Evolutionary conservation across 2,888 invertebrate species (phyloP), one percentile per base, ranked within the genome.

Genomic region (Branchipolynoe longqiensis): DNA sequence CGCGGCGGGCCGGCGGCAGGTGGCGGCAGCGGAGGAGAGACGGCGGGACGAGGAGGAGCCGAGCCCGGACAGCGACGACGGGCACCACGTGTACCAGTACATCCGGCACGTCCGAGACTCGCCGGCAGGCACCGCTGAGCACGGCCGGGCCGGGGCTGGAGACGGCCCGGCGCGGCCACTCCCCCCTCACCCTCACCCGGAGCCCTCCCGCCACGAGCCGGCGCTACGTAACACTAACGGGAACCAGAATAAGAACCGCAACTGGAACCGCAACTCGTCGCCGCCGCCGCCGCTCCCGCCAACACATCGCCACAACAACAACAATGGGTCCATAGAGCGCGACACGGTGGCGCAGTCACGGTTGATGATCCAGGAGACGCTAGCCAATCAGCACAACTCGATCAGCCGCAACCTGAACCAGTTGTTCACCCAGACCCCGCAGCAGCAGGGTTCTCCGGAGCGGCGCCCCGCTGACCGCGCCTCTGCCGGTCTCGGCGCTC

Each of bases 361-460:
- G 25, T 41, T 48, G 25, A 12, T 78, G 78, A 48, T 78, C n/a
- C 31, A 78, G 78, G 78, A 78, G 28, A 48, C 78, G 4, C 28
- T 78, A 48, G 78, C 78, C 41, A 78, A 78, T 54, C 78, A 78
- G 78, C 78, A 78, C 41, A 78, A 78, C 78, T 54, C 41, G 33
- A 78, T 78, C 28, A 54, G 78, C 41, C 41, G 54, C 28, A 48
- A 48, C 22, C 41, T 48, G 31, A 78, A 78, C 54, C 41, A 54
- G 0, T 48, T 78, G 48, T 41, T 41, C 41, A 31, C 14, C 31
- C 41, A 48, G 41, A 78, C 40, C 6, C 8, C 73, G 1, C 22
- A 73, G 28, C 28, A 14, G 31, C 69, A 69, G 69, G 38, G 22
- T 28, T 25, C 25, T 3, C 62, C 12, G 28, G 12, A 62, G 25